These are phyloP conservation scores for Clavelina lepadiformis DNA, from an alignment of 23 tunicate species.

Conservation along the genomic window DNA sequence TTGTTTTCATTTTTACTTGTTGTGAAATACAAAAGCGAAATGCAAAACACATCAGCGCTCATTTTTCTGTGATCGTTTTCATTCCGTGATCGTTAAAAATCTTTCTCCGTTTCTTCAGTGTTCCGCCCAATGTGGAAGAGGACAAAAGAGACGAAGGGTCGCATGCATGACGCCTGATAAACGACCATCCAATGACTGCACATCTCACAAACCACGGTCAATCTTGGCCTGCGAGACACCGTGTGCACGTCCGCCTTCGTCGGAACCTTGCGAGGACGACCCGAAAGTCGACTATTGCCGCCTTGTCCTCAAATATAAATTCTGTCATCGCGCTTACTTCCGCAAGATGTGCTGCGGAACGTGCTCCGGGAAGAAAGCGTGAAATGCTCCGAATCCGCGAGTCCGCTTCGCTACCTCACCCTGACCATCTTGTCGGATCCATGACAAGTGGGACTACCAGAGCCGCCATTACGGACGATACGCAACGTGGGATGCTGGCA, in stretches of 20 bases:
- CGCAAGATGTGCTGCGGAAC: slow-evolving; percentile 76
- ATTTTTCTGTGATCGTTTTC: no score
- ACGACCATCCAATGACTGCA: slow-evolving; percentile 19
- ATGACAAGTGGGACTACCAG: no score
- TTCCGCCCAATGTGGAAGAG: slow-evolving; percentile 83
- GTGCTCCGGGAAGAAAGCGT: no score
- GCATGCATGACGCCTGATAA: slow-evolving; percentile 35
- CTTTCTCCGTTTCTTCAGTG: slow-evolving; percentile 30
- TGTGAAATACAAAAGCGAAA: no score
- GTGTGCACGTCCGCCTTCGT: slow-evolving; percentile 7
- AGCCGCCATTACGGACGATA: no score
- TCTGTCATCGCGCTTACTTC: slow-evolving; percentile 82
- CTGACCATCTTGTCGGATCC: no score
- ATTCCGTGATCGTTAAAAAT: no score
- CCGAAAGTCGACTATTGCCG: slow-evolving; percentile 75
- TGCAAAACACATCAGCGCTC: no score
- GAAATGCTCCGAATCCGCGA: no score
- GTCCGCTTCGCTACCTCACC: no score
- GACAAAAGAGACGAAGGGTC: slow-evolving; percentile 71
- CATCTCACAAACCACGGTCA: slow-evolving; percentile 41
- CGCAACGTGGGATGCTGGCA: no score
- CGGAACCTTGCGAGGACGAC: slow-evolving; percentile 57
- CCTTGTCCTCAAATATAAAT: slow-evolving; percentile 52
- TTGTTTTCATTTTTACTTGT: neutral
- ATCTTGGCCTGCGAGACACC: slow-evolving; percentile 47